Base-by-base conservation (phyloP, 1,140 invertebrate genomes). In the Rhynchophorus ferrugineus region DNA sequence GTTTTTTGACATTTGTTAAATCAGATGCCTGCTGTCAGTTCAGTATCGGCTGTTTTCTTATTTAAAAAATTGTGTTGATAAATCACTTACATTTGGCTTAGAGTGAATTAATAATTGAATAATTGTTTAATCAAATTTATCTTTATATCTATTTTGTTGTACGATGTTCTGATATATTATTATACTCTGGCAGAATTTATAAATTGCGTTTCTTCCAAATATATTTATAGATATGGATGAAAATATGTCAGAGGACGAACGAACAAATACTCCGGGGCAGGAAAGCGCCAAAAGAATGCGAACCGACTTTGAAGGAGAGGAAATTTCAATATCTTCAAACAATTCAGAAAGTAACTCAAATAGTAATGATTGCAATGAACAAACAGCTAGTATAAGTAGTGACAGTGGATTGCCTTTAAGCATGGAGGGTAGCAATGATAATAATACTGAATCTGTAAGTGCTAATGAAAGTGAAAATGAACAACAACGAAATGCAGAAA, bases 161-260 rank as follows among this genome's bases (percentile, higher is more conserved):
- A n/a, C n/a, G n/a, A n/a, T n/a, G n/a, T n/a, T n/a, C n/a, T n/a
- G n/a, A n/a, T n/a, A n/a, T n/a, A n/a, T n/a, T n/a, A n/a, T n/a
- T n/a, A n/a, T n/a, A n/a, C n/a, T n/a, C n/a, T n/a, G n/a, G n/a
- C n/a, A n/a, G n/a, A 33, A 22, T 29, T 33, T 16, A 11, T 2
- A 19, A 53, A 53, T 13, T 54, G 54, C 43, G 51, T 35, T 39
- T 57, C 48, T 54, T 44, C 29, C 36, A 44, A 35, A 33, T 52
- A 17, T 62, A 64, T 62, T 60, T 65, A 57, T 66, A 64, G 61
- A 64, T 45, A 64, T 63, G 63, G 63, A 65, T 60, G 60, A 65
- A 58, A 61, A 60, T 55, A 56, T 51, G 50, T 56, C 58, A 22
- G 58, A 65, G 39, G 53, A 58, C 33, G 54, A 62, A 41, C 56